phyloP scores from a whole-genome alignment of 2,797 vertebrate genomes.

The Salmo trutta region DNA sequence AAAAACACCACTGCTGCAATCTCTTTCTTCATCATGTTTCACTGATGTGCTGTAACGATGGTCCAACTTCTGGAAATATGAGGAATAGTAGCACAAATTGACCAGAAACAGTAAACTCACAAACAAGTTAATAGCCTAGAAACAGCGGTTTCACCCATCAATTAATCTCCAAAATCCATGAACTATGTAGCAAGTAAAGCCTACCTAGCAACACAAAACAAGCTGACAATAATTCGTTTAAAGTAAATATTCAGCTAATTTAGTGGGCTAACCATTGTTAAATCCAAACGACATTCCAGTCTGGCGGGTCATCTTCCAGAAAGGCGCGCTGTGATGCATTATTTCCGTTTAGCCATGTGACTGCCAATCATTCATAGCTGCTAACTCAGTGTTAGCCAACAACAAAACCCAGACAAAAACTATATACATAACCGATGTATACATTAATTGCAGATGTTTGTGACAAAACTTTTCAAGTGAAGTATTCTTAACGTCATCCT shows the following conservation, averaged over 20 bases:
- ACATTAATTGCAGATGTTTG: too few relatives aligned
- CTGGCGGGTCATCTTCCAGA: conserved; percentile 18
- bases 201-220: not conserved
- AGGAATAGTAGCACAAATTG: not conserved
- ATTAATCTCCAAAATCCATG: not conserved
- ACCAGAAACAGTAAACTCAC: conserved; percentile 6
- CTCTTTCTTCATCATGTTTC: conserved; percentile 87
- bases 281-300: conserved; percentile 15
- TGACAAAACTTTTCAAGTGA: too few relatives aligned
- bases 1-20: conserved; percentile 83
- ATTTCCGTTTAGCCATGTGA: conserved; percentile 38
- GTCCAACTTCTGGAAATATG: conserved; percentile 40
- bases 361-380: not conserved
- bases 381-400: not conserved
- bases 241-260: not conserved
- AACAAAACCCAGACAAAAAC: not conserved
- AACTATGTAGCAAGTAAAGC: not conserved
- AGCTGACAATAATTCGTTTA: not conserved
- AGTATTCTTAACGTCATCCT: too few relatives aligned
- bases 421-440: too few relatives aligned
- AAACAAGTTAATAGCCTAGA: not conserved
- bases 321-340: conserved; percentile 50
- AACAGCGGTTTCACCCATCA: not conserved
- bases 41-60: conserved; percentile 34
- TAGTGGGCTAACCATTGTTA: not conserved